Evolutionary conservation across 2,113 vertebrate genomes (phyloP).

Genomic region (Pao palembangensis): DNA sequence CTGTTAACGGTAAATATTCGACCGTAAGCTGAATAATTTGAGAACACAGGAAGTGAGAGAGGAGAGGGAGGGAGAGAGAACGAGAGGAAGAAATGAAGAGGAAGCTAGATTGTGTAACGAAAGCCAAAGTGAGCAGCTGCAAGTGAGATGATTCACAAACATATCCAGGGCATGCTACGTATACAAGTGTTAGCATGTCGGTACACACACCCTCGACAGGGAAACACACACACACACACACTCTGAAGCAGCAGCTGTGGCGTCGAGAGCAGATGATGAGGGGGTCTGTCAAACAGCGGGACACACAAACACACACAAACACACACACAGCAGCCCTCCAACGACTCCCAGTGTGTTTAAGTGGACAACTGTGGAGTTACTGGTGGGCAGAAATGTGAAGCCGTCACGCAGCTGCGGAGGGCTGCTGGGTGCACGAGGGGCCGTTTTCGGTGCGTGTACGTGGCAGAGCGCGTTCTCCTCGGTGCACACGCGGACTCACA

Average conservation of each 20-base stretch:
- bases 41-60: neutral
- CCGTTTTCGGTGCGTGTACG: neutral
- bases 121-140: constrained; percentile 34
- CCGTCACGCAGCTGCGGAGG: constrained; percentile 5
- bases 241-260: constrained; percentile 53
- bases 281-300: constrained; percentile 43
- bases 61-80: neutral
- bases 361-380: constrained; percentile 51
- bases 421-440: constrained; percentile 12
- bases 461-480: neutral
- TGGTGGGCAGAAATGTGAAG: constrained; percentile 23
- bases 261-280: constrained; percentile 49
- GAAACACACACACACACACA: constrained; percentile 13
- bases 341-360: constrained; percentile 6
- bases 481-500: constrained; percentile 18
- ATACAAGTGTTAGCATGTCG: constrained; percentile 27
- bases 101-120: neutral
- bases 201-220: constrained; percentile 19
- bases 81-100: neutral
- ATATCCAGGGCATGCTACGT: neutral
- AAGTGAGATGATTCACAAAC: constrained; percentile 14
- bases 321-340: constrained; percentile 1
- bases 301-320: constrained; percentile 26
- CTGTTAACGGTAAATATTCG: no score
- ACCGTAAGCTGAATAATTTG: no score